Conservation (phyloP, 2,113 vertebrate species). For the Ascaphus truei region DNA sequence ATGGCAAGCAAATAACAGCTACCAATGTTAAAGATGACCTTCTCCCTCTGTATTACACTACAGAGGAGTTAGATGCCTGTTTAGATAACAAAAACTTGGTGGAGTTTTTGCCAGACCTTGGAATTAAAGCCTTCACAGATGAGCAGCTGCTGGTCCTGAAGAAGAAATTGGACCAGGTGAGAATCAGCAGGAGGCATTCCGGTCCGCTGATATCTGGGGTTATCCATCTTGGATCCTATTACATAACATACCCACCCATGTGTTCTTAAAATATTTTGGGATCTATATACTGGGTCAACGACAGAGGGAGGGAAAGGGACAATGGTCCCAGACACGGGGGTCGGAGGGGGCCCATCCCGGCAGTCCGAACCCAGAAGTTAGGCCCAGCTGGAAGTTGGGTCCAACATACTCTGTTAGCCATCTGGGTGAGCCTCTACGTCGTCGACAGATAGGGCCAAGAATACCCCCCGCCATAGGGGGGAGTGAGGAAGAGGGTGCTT, state of each 20-base stretch:
- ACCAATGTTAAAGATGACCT: fast-evolving
- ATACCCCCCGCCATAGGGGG: too few relatives aligned
- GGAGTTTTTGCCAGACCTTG: slow-evolving; percentile 15
- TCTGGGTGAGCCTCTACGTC: too few relatives aligned
- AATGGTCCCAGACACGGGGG: neutral
- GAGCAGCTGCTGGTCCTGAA: slow-evolving; percentile 51
- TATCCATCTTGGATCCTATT: neutral
- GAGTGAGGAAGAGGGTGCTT: neutral
- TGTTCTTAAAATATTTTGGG: too few relatives aligned
- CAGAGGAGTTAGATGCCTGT: slow-evolving; percentile 43
- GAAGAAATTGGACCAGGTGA: slow-evolving; percentile 50
- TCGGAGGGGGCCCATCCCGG: too few relatives aligned
- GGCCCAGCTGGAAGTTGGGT: too few relatives aligned
- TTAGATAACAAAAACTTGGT: slow-evolving; percentile 31
- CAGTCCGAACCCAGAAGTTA: too few relatives aligned
- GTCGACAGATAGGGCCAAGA: too few relatives aligned
- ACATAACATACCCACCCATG: too few relatives aligned
- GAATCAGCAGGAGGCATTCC: fast-evolving
- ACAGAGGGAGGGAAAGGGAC: too few relatives aligned
- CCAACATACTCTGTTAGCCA: too few relatives aligned
- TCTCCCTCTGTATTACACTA: slow-evolving; percentile 5
- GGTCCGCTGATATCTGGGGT: fast-evolving
- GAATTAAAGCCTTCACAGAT: slow-evolving; percentile 42
- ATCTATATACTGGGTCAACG: too few relatives aligned
- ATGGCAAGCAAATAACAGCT: neutral